Percentiles rank a stretch among this genome's conserved stretches.
Evolutionary conservation across 1,140 invertebrate species (phyloP).

Genomic region (Cotesia chilonis): DNA sequence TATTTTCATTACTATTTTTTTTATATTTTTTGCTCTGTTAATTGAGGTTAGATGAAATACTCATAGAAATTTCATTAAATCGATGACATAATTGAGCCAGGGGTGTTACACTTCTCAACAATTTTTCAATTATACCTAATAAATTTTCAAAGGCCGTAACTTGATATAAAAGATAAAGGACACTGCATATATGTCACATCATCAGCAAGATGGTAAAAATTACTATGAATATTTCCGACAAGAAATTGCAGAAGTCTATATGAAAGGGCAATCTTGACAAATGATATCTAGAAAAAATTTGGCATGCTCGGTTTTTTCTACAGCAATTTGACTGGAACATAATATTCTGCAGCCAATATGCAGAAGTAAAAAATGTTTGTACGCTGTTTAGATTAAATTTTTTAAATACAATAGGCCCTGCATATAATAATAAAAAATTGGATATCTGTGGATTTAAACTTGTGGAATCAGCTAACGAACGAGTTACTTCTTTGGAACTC

Average conservation of each 20-base stretch:
- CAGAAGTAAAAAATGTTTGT: conserved; percentile 42
- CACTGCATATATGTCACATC: conserved; percentile 31
- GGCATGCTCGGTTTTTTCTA: conserved; percentile 31
- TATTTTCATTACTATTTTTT: too few relatives aligned
- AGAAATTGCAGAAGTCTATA: conserved; percentile 30
- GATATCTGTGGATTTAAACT: conserved; percentile 40
- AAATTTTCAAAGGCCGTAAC: conserved; percentile 33
- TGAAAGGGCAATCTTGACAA: conserved; percentile 31
- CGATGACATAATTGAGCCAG: conserved; percentile 30
- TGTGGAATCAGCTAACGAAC: conserved; percentile 29
- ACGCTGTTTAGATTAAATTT: conserved; percentile 37
- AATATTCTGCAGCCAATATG: conserved; percentile 39
- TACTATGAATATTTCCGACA: conserved; percentile 40
- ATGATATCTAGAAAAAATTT: conserved; percentile 36
- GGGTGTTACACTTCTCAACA: conserved; percentile 22
- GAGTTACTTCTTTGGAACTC: conserved; percentile 45
- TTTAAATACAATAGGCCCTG: conserved; percentile 39
- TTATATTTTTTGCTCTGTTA: too few relatives aligned
- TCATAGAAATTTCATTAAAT: conserved; percentile 17
- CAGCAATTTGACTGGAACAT: conserved; percentile 29
- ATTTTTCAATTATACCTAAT: conserved; percentile 27
- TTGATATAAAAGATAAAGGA: conserved; percentile 16
- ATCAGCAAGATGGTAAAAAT: conserved; percentile 40
- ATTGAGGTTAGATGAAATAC: background rate
- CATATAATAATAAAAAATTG: conserved; percentile 40